A percentile compares a stretch with the other conserved stretches of the same genome.
These are phyloP conservation scores for Drosophila obscura DNA, from an alignment of 1,140 invertebrate species.

Conservation along the genomic window DNA sequence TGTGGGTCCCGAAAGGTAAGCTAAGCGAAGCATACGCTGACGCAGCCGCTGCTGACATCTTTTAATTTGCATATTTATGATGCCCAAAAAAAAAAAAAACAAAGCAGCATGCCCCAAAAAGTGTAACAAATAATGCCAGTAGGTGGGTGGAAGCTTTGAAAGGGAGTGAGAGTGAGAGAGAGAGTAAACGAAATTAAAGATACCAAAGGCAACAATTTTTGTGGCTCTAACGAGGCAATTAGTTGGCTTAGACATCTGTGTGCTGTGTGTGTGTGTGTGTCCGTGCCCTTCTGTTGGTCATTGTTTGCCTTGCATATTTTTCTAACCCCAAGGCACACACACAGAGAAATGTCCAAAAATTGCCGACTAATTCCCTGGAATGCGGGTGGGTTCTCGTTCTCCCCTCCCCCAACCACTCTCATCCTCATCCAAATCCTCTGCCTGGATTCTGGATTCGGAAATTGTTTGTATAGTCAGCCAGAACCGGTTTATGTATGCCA, in stretches of 20 bases:
- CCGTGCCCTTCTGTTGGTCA: slow-evolving; percentile 9
- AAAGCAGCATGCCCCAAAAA: too few relatives aligned
- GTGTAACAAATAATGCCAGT: slow-evolving; percentile 10
- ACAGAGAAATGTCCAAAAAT: slow-evolving; percentile 14
- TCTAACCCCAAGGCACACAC: slow-evolving; percentile 25
- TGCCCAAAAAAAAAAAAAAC: not conserved
- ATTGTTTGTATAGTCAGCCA: slow-evolving; percentile 31
- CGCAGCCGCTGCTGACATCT: slow-evolving; percentile 4
- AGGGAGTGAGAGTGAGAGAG: not conserved
- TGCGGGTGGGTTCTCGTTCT: slow-evolving; percentile 56
- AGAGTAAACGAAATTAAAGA: not conserved
- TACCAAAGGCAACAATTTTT: not conserved
- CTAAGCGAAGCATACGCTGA: slow-evolving; percentile 9
- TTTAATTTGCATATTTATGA: slow-evolving; percentile 39
- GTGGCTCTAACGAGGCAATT: slow-evolving; percentile 33
- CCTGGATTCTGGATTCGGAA: too few relatives aligned
- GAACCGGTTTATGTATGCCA: slow-evolving; percentile 44
- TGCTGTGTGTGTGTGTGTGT: not conserved
- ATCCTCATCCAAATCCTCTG: not conserved
- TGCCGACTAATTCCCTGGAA: slow-evolving; percentile 69
- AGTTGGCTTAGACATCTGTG: slow-evolving; percentile 12
- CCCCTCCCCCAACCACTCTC: not conserved
- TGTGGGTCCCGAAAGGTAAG: not conserved
- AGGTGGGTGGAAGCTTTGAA: slow-evolving; percentile 15
- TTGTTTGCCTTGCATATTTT: slow-evolving; percentile 37